Percentiles rank a stretch among this genome's conserved stretches.
phyloP scores from a whole-genome alignment of 2,888 invertebrate species.

The Lypha dubia region DNA sequence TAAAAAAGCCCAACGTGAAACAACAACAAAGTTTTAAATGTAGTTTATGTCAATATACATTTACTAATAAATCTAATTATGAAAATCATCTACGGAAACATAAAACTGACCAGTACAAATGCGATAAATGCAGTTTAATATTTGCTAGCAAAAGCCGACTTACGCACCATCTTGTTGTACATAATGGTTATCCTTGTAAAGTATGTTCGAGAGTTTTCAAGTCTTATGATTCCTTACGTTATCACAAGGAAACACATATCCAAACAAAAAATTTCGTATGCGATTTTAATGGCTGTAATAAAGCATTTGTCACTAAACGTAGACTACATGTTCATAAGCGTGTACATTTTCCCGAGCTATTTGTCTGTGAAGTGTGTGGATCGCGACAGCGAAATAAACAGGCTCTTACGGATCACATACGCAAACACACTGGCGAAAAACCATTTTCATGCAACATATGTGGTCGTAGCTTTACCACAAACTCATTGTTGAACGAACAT shows the following conservation, averaged over 20 bases:
- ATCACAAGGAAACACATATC: conserved; percentile 44
- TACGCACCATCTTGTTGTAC: conserved; percentile 19
- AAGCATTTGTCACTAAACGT: conserved; percentile 77
- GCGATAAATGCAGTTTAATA: conserved; percentile 40
- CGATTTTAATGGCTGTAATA: conserved; percentile 76
- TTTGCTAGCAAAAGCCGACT: conserved; percentile 29
- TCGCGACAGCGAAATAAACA: conserved; percentile 74
- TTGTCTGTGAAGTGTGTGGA: conserved; percentile 72
- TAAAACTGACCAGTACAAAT: conserved; percentile 38
- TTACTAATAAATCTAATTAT: conserved; percentile 18
- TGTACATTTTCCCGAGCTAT: conserved; percentile 59
- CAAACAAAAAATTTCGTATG: conserved; percentile 74
- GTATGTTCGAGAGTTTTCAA: conserved; percentile 47
- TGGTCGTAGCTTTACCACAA: conserved; percentile 69
- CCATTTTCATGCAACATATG: conserved; percentile 75
- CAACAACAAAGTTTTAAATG: conserved; percentile 25
- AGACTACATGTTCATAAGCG: conserved; percentile 74
- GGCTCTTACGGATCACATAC: conserved; percentile 78
- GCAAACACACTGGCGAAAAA: conserved; percentile 79
- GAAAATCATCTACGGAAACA: conserved; percentile 45
- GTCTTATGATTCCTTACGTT: conserved; percentile 13
- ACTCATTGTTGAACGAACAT: conserved; percentile 71
- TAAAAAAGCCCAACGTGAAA: neutral
- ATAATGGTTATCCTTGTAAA: conserved; percentile 48
- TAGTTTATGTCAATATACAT: conserved; percentile 34